Evolutionary conservation across 2,797 vertebrate species (phyloP).

Genomic region (Acanthis flammea): DNA sequence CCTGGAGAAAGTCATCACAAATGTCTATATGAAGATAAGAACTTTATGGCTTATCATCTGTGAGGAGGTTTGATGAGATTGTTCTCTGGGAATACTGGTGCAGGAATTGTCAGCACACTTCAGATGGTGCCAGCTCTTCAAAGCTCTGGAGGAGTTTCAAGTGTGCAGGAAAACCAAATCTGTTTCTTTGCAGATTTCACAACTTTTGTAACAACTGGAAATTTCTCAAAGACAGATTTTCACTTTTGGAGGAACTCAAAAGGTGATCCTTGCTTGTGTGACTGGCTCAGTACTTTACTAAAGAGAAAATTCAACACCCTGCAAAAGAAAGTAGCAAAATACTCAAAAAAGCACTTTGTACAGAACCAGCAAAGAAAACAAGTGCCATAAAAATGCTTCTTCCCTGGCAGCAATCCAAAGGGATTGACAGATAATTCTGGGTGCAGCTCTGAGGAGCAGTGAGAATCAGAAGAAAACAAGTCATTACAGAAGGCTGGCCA

Average conservation of each 20-base stretch:
- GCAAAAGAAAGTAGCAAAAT: neutral
- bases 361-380: neutral
- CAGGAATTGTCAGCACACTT: neutral
- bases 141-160: neutral
- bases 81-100: neutral
- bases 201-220: neutral
- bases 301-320: neutral
- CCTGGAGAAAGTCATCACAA: neutral
- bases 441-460: neutral
- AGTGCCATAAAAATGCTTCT: conserved; percentile 21
- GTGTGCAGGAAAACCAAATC: neutral
- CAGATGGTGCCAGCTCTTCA: neutral
- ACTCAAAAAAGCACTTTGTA: neutral
- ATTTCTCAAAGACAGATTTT: neutral
- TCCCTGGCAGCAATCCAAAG: neutral
- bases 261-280: neutral
- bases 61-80: neutral
- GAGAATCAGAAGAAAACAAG: neutral
- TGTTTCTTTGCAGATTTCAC: neutral
- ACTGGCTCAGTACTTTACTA: neutral
- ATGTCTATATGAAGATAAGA: neutral
- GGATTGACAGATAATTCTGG: neutral
- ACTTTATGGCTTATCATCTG: neutral
- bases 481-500: neutral
- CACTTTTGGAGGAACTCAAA: neutral